phyloP scores from a whole-genome alignment of 2,888 invertebrate species.

The Dorcus hopei region DNA sequence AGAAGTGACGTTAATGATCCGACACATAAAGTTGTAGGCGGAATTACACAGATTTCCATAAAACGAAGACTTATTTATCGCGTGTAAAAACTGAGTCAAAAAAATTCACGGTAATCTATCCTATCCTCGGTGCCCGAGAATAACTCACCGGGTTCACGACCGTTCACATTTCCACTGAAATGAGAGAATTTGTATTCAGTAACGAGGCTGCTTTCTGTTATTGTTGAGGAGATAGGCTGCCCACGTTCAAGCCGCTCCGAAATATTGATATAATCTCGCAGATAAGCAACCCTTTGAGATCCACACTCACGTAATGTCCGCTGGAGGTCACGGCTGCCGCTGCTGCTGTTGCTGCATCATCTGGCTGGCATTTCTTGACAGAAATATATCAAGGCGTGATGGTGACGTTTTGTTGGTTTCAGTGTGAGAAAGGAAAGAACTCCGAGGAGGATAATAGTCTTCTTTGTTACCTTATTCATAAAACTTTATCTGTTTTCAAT shows the following conservation, averaged over 20 bases:
- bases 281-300: constrained; percentile 38
- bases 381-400: constrained; percentile 3
- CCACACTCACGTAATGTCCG: constrained; percentile 16
- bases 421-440: too few species aligned
- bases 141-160: constrained; percentile 29
- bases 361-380: not conserved
- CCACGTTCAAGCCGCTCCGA: constrained; percentile 43
- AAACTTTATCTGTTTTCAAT: too few species aligned
- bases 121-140: not conserved
- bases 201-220: constrained; percentile 35
- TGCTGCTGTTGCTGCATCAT: not conserved
- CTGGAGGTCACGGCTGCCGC: constrained; percentile 11
- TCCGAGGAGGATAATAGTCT: too few species aligned
- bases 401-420: not conserved
- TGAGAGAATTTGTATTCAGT: constrained; percentile 47
- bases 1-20: too few species aligned
- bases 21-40: too few species aligned
- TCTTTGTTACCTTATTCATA: too few species aligned
- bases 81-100: not conserved
- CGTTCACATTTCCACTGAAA: constrained; percentile 39
- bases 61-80: too few species aligned
- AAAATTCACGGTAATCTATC: not conserved
- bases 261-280: constrained; percentile 47
- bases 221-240: constrained; percentile 43
- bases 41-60: too few species aligned